Base-by-base conservation (phyloP, 2,797 vertebrate genomes). In the Moxostoma hubbsi region DNA sequence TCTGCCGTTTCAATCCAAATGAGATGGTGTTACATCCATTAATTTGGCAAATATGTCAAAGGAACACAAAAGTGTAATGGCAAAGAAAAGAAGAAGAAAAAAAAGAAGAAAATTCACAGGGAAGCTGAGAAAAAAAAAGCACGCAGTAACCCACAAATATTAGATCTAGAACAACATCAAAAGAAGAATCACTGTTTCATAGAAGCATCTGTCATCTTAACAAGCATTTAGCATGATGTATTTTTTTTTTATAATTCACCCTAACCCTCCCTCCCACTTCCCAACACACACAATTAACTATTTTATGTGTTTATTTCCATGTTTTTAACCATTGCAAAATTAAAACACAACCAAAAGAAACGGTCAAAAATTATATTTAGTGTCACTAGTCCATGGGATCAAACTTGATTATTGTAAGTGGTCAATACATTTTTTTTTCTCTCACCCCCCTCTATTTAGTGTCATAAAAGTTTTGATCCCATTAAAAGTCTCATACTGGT, bases 221-320 rank as follows among this genome's bases (percentile, higher is more conserved):
- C 94, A 93, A 94, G 95, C 94, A 94, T 93, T 92, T 92, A 91
- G 90, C 94, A 94, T 92, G 89, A 94, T 94, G 89, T 93, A 93
- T 93, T 76, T 86, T 86, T 90, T 36, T 36, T 36, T 36, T 84
- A 82, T 86, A 87, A 82, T 84, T 74, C 92, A 92, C 72, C 77
- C 73, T 16, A 24, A 12, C 79, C 82, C 77, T 53, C 84, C 76
- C 66, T 13, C 80, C 79, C 91, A 93, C 90, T 6, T 54, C 77
- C 77, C 69, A 65, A 90, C 89, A 87, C 85, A 85, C 87, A 89
- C 84, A 77, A 75, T 74, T 78, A 70, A 77, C 64, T 81, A 86
- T 77, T 84, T 54, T 64, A 51, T 46, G 55, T 59, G 59, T 71
- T 61, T 47, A 10, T 73, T 61, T 63, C 67, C 73, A 75, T 36